A percentile compares a stretch with the other conserved stretches of the same genome.
These are phyloP conservation scores for Schizothorax lantsangensis DNA, from an alignment of 2,797 vertebrate genomes.

Conservation along the genomic window DNA sequence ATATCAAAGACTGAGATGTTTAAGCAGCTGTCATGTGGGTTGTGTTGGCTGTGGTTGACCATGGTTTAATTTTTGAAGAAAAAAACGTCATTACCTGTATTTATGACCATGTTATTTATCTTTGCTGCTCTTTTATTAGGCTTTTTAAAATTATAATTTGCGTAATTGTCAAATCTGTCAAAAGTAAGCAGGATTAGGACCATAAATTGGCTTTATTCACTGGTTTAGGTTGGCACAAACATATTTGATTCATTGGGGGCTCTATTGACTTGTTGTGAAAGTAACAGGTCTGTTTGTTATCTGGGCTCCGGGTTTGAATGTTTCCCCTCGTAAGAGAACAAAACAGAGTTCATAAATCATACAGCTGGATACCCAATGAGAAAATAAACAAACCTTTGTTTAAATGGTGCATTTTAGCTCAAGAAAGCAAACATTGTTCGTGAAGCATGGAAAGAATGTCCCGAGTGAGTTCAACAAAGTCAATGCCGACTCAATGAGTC, in stretches of 20 bases:
- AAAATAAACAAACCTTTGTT: slow-evolving; percentile 30
- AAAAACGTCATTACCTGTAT: neutral
- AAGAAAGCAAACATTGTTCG: slow-evolving; percentile 35
- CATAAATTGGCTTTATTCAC: neutral
- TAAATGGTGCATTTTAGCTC: slow-evolving; percentile 20
- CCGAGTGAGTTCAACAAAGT: slow-evolving; percentile 33
- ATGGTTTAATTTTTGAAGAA: neutral
- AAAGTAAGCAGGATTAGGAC: neutral
- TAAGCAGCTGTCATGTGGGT: slow-evolving; percentile 1
- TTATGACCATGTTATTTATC: neutral
- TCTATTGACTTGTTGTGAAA: neutral
- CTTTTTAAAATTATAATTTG: neutral
- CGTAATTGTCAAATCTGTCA: neutral
- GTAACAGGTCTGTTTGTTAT: slow-evolving; percentile 19
- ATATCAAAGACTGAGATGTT: neutral
- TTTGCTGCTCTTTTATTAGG: neutral
- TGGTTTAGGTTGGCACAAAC: neutral
- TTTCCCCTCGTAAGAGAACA: neutral
- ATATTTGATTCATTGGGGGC: neutral
- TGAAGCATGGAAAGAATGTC: slow-evolving; percentile 56
- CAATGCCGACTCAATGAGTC: slow-evolving; percentile 45
- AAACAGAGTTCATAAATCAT: neutral
- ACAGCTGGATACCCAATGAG: neutral
- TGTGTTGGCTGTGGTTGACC: neutral
- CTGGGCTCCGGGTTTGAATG: neutral